Percentiles rank a stretch among this genome's conserved stretches.
Conservation (phyloP, 1,140 invertebrate genomes). For the Bombus difficillimus region DNA sequence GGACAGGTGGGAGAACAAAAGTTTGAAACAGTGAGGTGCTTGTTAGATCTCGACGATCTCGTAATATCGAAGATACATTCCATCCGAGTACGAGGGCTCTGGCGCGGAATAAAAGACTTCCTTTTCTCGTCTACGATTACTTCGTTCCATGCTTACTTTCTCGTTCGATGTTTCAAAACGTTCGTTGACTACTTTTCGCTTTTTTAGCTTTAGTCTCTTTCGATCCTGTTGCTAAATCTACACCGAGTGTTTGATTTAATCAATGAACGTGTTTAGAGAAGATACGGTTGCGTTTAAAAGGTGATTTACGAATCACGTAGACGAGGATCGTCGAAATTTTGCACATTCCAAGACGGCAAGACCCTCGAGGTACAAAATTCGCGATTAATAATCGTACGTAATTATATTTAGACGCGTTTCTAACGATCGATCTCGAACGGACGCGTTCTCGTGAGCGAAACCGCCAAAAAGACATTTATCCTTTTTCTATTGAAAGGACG, state of each 20-base stretch:
- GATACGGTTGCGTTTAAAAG: neutral
- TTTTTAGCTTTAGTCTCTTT: too few relatives aligned
- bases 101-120: conserved; percentile 55
- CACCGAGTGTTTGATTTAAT: neutral
- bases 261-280: neutral
- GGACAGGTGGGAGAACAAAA: neutral
- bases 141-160: neutral
- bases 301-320: neutral
- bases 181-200: neutral
- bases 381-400: conserved; percentile 29
- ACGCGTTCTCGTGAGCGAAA: conserved; percentile 40
- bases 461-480: conserved; percentile 52
- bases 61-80: conserved; percentile 61
- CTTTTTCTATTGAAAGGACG: conserved; percentile 50
- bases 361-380: conserved; percentile 58
- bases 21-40: conserved; percentile 39
- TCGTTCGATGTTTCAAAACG: neutral
- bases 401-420: conserved; percentile 51
- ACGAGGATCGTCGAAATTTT: conserved; percentile 36
- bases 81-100: conserved; percentile 56
- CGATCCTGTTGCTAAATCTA: too few relatives aligned
- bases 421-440: conserved; percentile 44
- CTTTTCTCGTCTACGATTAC: conserved; percentile 46
- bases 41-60: conserved; percentile 51
- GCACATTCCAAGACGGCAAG: conserved; percentile 44